These are phyloP conservation scores for Acanthisitta chloris DNA, from an alignment of 2,113 vertebrate genomes.

Conservation along the genomic window DNA sequence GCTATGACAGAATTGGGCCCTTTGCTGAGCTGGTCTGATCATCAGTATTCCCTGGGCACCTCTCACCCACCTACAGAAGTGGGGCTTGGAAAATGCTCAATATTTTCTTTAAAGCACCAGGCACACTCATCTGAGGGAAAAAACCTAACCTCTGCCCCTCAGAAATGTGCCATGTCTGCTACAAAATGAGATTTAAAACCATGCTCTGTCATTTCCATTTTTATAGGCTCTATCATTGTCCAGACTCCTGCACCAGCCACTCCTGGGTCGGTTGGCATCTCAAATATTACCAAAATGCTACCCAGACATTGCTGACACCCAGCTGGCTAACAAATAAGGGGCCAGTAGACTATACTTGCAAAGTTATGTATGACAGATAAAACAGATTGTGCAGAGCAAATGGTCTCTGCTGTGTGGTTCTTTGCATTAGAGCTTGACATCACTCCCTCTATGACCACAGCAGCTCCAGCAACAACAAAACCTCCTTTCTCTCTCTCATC, in stretches of 20 bases:
- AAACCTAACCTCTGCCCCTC: not conserved
- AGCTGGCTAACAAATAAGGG: not conserved
- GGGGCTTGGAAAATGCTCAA: not conserved
- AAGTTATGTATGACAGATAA: not conserved
- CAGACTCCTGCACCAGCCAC: not conserved
- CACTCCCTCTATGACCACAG: not conserved
- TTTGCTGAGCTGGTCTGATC: not conserved
- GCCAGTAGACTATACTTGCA: not conserved
- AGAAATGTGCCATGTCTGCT: not conserved
- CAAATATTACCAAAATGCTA: not conserved
- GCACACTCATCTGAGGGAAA: not conserved
- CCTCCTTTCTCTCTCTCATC: not conserved
- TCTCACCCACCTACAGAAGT: not conserved
- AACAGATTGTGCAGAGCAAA: not conserved
- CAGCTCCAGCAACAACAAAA: not conserved
- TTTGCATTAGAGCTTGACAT: not conserved
- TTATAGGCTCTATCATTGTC: not conserved
- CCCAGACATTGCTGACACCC: not conserved
- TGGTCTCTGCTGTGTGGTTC: not conserved
- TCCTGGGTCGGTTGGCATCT: not conserved
- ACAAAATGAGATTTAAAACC: not conserved
- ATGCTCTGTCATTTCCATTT: not conserved
- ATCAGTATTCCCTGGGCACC: not conserved
- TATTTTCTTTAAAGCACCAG: not conserved
- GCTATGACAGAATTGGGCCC: not conserved